Conservation (phyloP, 2,113 vertebrate species). For the Pyxicephalus adspersus region DNA sequence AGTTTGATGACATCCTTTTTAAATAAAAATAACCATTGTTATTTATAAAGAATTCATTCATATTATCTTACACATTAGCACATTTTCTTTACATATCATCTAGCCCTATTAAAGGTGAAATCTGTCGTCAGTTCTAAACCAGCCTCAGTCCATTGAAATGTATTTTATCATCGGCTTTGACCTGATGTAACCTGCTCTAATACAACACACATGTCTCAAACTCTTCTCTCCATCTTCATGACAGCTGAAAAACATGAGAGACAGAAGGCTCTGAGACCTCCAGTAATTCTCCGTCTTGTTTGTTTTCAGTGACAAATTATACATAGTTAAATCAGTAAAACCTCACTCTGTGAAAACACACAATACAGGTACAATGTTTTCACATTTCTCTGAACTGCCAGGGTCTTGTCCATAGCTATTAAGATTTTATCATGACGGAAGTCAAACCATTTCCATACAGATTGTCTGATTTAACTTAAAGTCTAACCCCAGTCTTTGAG, state of each 20-base stretch:
- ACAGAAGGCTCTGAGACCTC: conserved; percentile 6
- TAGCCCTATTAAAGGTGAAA: conserved; percentile 31
- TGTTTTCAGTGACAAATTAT: conserved; percentile 36
- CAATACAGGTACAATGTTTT: background rate
- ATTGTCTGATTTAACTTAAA: background rate
- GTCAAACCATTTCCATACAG: background rate
- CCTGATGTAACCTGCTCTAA: conserved; percentile 80
- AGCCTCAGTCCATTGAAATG: conserved; percentile 73
- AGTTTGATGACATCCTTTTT: background rate
- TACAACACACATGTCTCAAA: conserved; percentile 74
- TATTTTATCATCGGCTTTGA: conserved; percentile 75
- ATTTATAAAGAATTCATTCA: conserved; percentile 14
- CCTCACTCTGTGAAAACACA: background rate
- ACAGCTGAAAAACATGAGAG: conserved; percentile 42
- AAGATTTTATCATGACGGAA: conserved; percentile 1
- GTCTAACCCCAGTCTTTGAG: too few species aligned
- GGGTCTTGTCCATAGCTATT: conserved; percentile 5
- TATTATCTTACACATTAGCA: background rate
- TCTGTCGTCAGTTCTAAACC: conserved; percentile 69
- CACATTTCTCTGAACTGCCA: background rate
- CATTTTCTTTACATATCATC: background rate
- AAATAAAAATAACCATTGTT: background rate
- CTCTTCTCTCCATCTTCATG: conserved; percentile 34
- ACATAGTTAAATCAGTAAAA: background rate
- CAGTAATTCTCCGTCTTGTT: background rate